Percentiles rank a stretch among this genome's conserved stretches.
These are phyloP conservation scores for Malthinus seriepunctatus DNA, from an alignment of 2,888 invertebrate genomes.

Conservation along the genomic window DNA sequence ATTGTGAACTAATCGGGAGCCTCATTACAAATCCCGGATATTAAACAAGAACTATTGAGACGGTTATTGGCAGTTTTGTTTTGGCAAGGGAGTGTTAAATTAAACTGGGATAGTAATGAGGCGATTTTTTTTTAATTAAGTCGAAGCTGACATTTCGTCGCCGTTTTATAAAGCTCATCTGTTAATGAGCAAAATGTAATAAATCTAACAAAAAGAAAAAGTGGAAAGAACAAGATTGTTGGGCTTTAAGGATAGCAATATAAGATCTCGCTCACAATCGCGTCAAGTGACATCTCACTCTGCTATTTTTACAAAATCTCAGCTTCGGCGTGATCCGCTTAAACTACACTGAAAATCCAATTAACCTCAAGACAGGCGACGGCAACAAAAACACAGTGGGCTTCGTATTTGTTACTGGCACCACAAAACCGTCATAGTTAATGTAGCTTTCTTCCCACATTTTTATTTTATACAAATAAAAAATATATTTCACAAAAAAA, in stretches of 20 bases:
- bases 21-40: slow-evolving; percentile 31
- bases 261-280: slow-evolving; percentile 29
- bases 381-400: slow-evolving; percentile 35
- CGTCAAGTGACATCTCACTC: slow-evolving; percentile 35
- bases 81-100: slow-evolving; percentile 21
- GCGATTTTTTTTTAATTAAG: slow-evolving; percentile 27
- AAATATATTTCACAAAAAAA: slow-evolving; percentile 11
- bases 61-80: slow-evolving; percentile 25
- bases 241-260: slow-evolving; percentile 26
- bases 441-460: slow-evolving; percentile 30
- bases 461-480: slow-evolving; percentile 9
- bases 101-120: slow-evolving; percentile 11
- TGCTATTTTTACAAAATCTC: slow-evolving; percentile 35
- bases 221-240: slow-evolving; percentile 27
- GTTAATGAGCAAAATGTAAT: slow-evolving; percentile 20
- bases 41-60: slow-evolving; percentile 21
- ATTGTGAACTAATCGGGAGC: slow-evolving; percentile 37
- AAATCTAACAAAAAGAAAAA: slow-evolving; percentile 23
- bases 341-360: slow-evolving; percentile 40
- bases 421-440: slow-evolving; percentile 21
- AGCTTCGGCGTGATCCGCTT: slow-evolving; percentile 36
- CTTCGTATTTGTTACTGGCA: slow-evolving; percentile 16
- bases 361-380: slow-evolving; percentile 42
- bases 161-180: slow-evolving; percentile 5
- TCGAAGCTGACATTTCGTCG: slow-evolving; percentile 22